Conservation (phyloP, 2,888 invertebrate species). For the Euphydryas editha region DNA sequence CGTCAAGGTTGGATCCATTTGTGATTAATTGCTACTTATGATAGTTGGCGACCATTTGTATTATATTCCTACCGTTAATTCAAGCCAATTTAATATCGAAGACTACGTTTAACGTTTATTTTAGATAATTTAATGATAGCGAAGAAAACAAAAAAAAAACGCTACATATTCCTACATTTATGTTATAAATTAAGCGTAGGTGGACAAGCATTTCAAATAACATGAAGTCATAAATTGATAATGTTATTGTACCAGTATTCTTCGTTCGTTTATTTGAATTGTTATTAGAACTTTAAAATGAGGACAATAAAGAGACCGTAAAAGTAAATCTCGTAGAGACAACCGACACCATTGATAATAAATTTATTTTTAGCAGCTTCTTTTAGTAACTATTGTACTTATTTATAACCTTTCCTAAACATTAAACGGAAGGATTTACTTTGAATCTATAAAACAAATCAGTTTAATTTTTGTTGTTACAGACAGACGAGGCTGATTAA, state of each 20-base stretch:
- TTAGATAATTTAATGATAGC: neutral
- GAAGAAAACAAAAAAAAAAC: slow-evolving; percentile 17
- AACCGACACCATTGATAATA: slow-evolving; percentile 72
- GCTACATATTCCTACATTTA: slow-evolving; percentile 41
- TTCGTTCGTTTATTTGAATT: neutral
- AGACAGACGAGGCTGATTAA: slow-evolving; percentile 50
- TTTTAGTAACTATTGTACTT: slow-evolving; percentile 52
- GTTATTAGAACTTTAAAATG: slow-evolving; percentile 6
- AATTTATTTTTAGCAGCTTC: slow-evolving; percentile 65
- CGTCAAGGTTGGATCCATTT: slow-evolving; percentile 80
- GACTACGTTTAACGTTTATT: neutral
- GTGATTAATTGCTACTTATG: slow-evolving; percentile 68
- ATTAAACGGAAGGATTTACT: neutral
- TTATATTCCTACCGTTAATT: slow-evolving; percentile 40
- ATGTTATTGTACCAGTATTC: slow-evolving; percentile 38
- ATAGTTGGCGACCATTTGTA: slow-evolving; percentile 46
- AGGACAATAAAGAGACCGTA: slow-evolving; percentile 64
- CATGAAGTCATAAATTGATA: slow-evolving; percentile 75
- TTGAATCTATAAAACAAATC: slow-evolving; percentile 4
- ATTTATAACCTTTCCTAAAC: slow-evolving; percentile 36
- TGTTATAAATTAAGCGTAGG: slow-evolving; percentile 46
- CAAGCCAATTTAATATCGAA: slow-evolving; percentile 29
- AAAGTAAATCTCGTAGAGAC: slow-evolving; percentile 63
- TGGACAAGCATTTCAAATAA: slow-evolving; percentile 72
- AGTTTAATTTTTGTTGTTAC: slow-evolving; percentile 34